Percentiles rank a stretch among this genome's conserved stretches.
These are phyloP conservation scores for Drosophila falleni DNA, from an alignment of 2,888 invertebrate genomes.

Conservation along the genomic window DNA sequence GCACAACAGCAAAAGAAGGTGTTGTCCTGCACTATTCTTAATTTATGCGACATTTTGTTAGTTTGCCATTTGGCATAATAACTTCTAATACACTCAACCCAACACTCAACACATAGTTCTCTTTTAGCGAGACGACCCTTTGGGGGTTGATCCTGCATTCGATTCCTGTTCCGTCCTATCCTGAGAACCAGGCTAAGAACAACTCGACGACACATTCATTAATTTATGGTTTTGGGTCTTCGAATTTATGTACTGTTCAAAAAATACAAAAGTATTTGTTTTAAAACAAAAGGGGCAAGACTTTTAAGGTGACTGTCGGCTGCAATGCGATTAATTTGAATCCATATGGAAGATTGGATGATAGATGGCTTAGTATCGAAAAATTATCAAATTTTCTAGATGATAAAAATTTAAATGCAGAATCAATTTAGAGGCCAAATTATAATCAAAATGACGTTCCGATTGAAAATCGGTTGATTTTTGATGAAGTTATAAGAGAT, in stretches of 20 bases:
- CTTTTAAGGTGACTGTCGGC: conserved; percentile 49
- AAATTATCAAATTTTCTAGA: too few species aligned
- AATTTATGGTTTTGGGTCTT: conserved; percentile 74
- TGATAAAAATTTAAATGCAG: too few species aligned
- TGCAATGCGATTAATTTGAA: neutral
- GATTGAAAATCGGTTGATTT: too few species aligned
- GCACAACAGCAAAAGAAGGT: conserved; percentile 54
- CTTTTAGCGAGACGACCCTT: conserved; percentile 42
- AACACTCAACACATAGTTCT: conserved; percentile 6
- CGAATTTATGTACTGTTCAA: conserved; percentile 66
- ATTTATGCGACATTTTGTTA: conserved; percentile 76
- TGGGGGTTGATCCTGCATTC: conserved; percentile 37
- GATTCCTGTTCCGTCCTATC: neutral
- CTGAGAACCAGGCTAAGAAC: conserved; percentile 25
- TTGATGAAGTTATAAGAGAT: too few species aligned
- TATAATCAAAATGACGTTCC: too few species aligned
- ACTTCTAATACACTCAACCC: conserved; percentile 68
- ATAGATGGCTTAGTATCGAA: too few species aligned
- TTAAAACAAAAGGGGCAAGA: conserved; percentile 40
- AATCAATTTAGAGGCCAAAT: too few species aligned
- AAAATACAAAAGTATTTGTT: conserved; percentile 66
- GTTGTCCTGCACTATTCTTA: conserved; percentile 71
- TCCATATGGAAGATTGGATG: neutral
- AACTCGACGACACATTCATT: conserved; percentile 67
- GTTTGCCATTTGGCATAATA: conserved; percentile 74